Evolutionary conservation across 2,888 invertebrate species (phyloP), one percentile per base, ranked within the genome.

Genomic region (Epsilonema sp.): DNA sequence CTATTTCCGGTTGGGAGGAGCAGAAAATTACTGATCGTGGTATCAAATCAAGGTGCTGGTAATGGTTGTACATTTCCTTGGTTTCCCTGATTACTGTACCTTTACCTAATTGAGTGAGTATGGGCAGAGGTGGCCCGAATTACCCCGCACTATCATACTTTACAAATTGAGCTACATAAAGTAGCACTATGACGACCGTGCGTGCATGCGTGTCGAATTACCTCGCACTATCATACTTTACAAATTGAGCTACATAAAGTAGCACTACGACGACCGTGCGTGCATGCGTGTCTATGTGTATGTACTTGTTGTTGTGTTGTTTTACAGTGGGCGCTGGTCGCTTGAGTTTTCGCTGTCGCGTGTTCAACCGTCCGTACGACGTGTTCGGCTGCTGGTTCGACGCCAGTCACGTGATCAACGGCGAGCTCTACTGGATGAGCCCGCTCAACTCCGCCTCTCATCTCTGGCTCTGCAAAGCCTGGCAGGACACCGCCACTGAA

Each of bases 361-460:
- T 82, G 5, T 74, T 76, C 42, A 83, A 82, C 67, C 80, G 80
- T 56, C 83, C 84, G 0, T 83, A 82, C 58, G 83, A 84, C 64
- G 78, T 83, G 53, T 83, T 83, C 67, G 83, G 84, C 8, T 79
- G 82, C n/a, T 84, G 31, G 31, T 82, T 79, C 62, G 80, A 79
- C 59, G 80, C 82, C 61, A 75, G 76, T 55, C 79, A 82, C 62
- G 70, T 84, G 11, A 68, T 84, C 37, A 82, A 82, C 8, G 83
- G 82, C 1, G 79, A 81, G 61, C 69, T 82, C n/a, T 76, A 77
- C 59, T 81, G 81, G 79, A 67, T 82, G 45, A 80, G 78, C 1
- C 79, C 38, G 66, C 65, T 8, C 61, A 62, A 20, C 55, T 68
- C 20, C 66, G 64, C 63, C 13, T 65, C 64, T 11, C 60, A 59